Base-by-base conservation (phyloP, 2,888 invertebrate genomes). In the Aleiodes testaceus region DNA sequence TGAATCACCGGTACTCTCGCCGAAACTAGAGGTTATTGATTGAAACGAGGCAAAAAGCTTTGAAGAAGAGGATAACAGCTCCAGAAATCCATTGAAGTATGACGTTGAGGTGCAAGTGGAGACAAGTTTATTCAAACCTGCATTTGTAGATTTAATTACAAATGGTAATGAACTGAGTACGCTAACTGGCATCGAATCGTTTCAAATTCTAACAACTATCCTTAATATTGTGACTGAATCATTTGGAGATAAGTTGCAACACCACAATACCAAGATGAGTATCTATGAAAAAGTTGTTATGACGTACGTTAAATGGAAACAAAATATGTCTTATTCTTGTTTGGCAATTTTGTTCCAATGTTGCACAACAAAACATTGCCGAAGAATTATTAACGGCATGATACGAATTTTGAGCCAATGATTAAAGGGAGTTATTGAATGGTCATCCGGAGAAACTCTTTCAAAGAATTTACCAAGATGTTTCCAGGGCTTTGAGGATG, bases 401-500 rank as follows among this genome's bases (percentile, higher is more conserved):
- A 9, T 75, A 9, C 3, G 18, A 22, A 49, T 72, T 9, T 70
- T 73, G 4, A 67, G 66, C 44, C 3, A 12, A 5, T 47, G 53
- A 12, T 50, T 72, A 1, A 53, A 52, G 47, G n/a, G 22, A 9
- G 49, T 42, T 2, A 74, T 74, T 9, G n/a, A 36, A 36, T 74
- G 66, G 72, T 55, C 64, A 12, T 63, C 74, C 1, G 70, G 70
- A 50, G 74, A 77, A 55, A 77, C 79, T 75, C 77, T 78, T 20
- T 55, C 63, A 12, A 59, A 68, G 11, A 80, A 79, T 75, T 74
- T 79, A 47, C 79, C 80, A 9, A 69, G 65, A 36, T 80, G 78
- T 74, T 83, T 82, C 69, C 4, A 78, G 52, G 72, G 74, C 4
- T 81, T 76, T 75, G 49, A 66, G 45, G 71, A 76, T 50, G 74